Conservation (phyloP, 1,140 invertebrate species). For the Polypedilum vanderplanki region DNA sequence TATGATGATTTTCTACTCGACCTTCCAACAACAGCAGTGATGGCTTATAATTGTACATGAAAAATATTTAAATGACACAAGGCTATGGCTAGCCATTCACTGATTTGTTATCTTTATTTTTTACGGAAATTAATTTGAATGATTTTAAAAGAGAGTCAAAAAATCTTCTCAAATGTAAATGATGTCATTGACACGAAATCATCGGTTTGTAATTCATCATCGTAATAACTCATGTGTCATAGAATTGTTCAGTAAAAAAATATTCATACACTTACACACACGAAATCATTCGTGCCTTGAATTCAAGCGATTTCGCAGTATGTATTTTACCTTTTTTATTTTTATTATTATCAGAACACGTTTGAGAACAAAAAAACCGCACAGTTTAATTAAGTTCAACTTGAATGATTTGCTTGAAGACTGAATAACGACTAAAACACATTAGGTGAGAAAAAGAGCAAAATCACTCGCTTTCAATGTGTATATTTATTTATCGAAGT, state of each 20-base stretch:
- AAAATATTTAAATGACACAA: not conserved
- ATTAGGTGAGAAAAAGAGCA: constrained; percentile 10
- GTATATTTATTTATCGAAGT: not conserved
- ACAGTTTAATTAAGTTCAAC: not conserved
- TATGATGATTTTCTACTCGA: not conserved
- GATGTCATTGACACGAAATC: constrained; percentile 26
- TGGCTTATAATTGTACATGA: not conserved
- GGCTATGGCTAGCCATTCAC: not conserved
- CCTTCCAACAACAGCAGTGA: not conserved
- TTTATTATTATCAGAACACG: not conserved
- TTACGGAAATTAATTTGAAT: not conserved
- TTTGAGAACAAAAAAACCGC: not conserved
- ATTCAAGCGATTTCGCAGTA: not conserved
- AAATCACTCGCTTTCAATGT: not conserved
- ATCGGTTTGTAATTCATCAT: not conserved
- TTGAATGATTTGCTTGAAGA: not conserved
- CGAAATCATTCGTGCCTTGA: no score
- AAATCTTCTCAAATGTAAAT: constrained; percentile 20
- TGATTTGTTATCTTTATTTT: not conserved
- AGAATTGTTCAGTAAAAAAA: no score
- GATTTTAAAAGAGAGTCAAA: constrained; percentile 11
- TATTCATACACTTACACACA: no score
- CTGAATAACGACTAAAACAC: not conserved
- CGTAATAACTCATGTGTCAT: not conserved
- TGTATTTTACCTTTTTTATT: not conserved